Evolutionary conservation across 2,888 invertebrate species (phyloP).

Genomic region (Lymantria monacha): DNA sequence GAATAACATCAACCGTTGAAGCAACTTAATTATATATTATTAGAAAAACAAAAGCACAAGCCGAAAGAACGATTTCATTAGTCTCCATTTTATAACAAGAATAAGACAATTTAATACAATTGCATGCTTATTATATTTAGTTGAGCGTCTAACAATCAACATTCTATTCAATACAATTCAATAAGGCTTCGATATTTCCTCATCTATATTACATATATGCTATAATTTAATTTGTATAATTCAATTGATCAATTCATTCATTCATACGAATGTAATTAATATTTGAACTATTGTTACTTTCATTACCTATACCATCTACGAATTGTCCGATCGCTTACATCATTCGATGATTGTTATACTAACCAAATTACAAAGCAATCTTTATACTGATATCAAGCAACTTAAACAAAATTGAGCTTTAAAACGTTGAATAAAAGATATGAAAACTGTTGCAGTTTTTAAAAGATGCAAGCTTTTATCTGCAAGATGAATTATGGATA

Average conservation of each 20-base stretch:
- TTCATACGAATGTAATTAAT: background rate
- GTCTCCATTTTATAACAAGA: too few species aligned
- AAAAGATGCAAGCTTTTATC: background rate
- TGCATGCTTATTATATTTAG: conserved; percentile 3
- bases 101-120: background rate
- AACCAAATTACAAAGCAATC: background rate
- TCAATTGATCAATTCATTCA: background rate
- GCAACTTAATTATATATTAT: too few species aligned
- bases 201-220: background rate
- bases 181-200: background rate
- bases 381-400: background rate
- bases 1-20: too few species aligned
- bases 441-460: background rate
- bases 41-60: too few species aligned
- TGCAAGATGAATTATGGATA: background rate
- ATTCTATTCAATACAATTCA: conserved; percentile 3
- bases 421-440: background rate
- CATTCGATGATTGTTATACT: background rate
- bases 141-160: conserved; percentile 1
- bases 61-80: too few species aligned
- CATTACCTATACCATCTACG: background rate
- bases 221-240: background rate
- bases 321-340: background rate
- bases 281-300: background rate
- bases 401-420: background rate